These are phyloP conservation scores for Mesochorus sp. DNA, from an alignment of 2,888 invertebrate species.

Conservation along the genomic window DNA sequence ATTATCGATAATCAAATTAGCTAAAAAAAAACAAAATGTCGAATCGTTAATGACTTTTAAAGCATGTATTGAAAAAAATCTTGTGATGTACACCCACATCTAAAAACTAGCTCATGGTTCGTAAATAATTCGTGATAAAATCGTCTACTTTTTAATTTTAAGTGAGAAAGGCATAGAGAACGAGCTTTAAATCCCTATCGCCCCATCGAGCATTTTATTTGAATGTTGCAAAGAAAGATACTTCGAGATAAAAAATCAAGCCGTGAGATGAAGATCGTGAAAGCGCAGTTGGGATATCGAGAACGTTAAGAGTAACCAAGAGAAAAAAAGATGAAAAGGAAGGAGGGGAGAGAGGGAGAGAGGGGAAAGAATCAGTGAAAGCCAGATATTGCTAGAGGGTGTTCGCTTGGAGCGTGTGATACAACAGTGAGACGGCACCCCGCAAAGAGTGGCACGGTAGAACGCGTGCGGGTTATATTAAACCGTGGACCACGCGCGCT, in stretches of 20 bases:
- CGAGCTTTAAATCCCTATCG: constrained; percentile 1
- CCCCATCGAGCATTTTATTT: constrained; percentile 22
- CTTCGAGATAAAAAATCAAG: not conserved
- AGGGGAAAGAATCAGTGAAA: constrained; percentile 31
- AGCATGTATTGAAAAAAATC: too few relatives aligned
- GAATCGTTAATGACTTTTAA: too few relatives aligned
- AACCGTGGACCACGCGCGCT: constrained; percentile 36
- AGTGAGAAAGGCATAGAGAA: too few relatives aligned
- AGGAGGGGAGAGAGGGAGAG: not conserved
- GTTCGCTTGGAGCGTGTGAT: constrained; percentile 31
- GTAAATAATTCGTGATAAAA: not conserved
- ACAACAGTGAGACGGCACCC: constrained; percentile 5
- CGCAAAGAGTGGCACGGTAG: constrained; percentile 17
- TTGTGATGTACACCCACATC: too few relatives aligned
- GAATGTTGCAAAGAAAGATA: not conserved
- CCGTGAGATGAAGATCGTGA: constrained; percentile 27
- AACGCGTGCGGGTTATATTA: constrained; percentile 44
- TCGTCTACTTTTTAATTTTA: constrained; percentile 8
- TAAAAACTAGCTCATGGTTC: too few relatives aligned
- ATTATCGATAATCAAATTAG: too few relatives aligned
- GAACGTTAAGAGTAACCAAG: not conserved
- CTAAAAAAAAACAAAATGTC: too few relatives aligned
- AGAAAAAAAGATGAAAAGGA: not conserved
- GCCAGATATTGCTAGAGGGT: constrained; percentile 31
- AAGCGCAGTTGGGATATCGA: constrained; percentile 41